These are phyloP conservation scores for Hydrophis major DNA, from an alignment of 2,797 vertebrate species.

Conservation along the genomic window DNA sequence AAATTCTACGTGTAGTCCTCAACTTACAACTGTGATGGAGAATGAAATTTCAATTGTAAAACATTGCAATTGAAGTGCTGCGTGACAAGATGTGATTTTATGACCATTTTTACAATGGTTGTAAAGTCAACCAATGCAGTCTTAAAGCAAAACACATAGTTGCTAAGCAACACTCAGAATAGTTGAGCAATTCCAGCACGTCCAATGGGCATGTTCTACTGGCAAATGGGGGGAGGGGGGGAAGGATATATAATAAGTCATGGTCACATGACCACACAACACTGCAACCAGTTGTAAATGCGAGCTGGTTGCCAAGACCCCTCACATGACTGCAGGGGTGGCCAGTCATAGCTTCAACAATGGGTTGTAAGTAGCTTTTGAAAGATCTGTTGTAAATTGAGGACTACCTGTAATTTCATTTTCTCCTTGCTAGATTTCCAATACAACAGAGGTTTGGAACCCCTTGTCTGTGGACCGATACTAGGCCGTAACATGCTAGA, in stretches of 20 bases:
- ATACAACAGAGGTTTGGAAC: too few species aligned
- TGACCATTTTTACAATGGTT: background rate
- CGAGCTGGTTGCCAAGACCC: background rate
- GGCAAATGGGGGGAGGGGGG: background rate
- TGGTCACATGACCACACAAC: background rate
- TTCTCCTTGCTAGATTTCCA: background rate
- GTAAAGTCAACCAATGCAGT: background rate
- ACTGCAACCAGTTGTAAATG: background rate
- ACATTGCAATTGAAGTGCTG: accelerated
- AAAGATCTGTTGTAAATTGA: background rate
- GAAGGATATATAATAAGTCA: background rate
- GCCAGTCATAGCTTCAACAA: background rate
- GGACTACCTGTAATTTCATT: background rate
- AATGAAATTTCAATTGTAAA: background rate
- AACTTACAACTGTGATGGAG: background rate
- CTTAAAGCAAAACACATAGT: background rate
- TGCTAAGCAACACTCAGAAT: background rate
- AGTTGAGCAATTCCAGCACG: background rate
- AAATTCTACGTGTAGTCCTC: background rate
- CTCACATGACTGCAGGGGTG: background rate
- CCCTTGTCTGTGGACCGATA: background rate
- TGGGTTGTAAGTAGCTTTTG: background rate
- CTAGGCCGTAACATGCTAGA: background rate
- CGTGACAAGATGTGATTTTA: background rate
- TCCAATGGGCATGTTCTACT: background rate